Evolutionary conservation across 2,888 invertebrate species (phyloP), one percentile per base, ranked within the genome.

Genomic region (Diogma glabrata): DNA sequence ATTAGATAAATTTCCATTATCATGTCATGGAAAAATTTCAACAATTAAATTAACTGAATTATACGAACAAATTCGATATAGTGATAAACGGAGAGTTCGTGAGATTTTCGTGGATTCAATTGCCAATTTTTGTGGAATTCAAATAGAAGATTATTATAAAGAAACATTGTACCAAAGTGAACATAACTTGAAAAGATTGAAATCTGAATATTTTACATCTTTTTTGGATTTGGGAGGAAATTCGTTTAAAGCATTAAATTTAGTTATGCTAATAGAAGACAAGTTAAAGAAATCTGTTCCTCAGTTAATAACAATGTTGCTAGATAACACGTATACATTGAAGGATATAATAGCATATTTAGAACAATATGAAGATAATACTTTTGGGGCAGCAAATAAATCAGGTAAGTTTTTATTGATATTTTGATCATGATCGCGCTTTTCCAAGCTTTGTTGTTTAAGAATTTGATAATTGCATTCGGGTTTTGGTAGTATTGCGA

Each of bases 1-100:
- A 54, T 64, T 82, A 9, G 66, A 77, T 26, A 67, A 70, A 53
- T 67, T 84, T 58, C 84, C 82, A 43, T 65, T 78, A 17, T 84
- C 79, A 51, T 58, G 63, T 5, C 82, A 86, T 69, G 87, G 87
- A n/a, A 87, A 87, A 72, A 67, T 82, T 52, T 77, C 78, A 33
- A 75, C 68, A 57, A 59, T 64, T 47, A n/a, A 23, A 23, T 22
- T 48, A 17, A 33, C 22, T 3, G 20, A 48, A 23, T 3, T 22
- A n/a, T 30, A 19, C 20, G 19, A 3, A 19, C 9, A 47, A 45
- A n/a, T n/a, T n/a, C 19, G 52, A 51, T 49, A 43, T 49, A 20
- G 38, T 52, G n/a, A 26, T 33, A 14, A 54, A 59, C 38, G 4
- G 1, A 14, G 23, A 43, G 14, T 43, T 43, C 20, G 22, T 22